Conservation (phyloP, 2,888 invertebrate genomes). For the Hydrotaea cyrtoneurina region DNA sequence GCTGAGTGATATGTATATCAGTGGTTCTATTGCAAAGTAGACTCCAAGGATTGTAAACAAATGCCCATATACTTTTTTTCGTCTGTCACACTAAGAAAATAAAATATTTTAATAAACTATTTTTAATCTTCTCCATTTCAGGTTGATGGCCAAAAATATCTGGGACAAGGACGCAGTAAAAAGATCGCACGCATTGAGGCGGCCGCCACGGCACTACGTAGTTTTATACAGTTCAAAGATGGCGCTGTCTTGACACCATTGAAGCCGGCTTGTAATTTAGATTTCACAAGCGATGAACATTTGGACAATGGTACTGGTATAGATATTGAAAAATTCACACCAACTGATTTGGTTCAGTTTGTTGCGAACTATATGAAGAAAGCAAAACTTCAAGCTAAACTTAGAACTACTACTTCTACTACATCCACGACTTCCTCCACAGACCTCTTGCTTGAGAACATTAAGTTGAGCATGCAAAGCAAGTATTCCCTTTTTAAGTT, state of each 20-base stretch:
- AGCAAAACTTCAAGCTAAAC: constrained; percentile 72
- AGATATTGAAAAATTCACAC: constrained; percentile 71
- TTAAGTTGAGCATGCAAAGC: constrained; percentile 80
- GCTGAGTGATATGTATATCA: no score
- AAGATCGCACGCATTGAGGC: constrained; percentile 83
- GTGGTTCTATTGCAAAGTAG: no score
- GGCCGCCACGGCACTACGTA: constrained; percentile 82
- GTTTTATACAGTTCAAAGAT: constrained; percentile 83
- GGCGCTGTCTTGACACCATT: constrained; percentile 77
- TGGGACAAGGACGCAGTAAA: constrained; percentile 83
- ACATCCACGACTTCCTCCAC: constrained; percentile 38
- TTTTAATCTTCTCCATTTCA: constrained; percentile 69
- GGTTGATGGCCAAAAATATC: constrained; percentile 83
- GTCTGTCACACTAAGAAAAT: no score
- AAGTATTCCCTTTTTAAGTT: constrained; percentile 78
- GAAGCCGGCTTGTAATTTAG: constrained; percentile 80
- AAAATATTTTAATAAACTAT: background rate
- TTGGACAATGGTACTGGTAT: constrained; percentile 79
- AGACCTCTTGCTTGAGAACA: constrained; percentile 60
- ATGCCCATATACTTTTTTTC: no score
- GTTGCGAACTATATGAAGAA: constrained; percentile 76
- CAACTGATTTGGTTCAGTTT: constrained; percentile 74
- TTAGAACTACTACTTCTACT: constrained; percentile 4
- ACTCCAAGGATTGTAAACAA: no score
- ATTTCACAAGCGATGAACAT: constrained; percentile 82